Evolutionary conservation across 2,113 vertebrate species (phyloP), one percentile per base, ranked within the genome.

Genomic region (Dicentrarchus labrax): DNA sequence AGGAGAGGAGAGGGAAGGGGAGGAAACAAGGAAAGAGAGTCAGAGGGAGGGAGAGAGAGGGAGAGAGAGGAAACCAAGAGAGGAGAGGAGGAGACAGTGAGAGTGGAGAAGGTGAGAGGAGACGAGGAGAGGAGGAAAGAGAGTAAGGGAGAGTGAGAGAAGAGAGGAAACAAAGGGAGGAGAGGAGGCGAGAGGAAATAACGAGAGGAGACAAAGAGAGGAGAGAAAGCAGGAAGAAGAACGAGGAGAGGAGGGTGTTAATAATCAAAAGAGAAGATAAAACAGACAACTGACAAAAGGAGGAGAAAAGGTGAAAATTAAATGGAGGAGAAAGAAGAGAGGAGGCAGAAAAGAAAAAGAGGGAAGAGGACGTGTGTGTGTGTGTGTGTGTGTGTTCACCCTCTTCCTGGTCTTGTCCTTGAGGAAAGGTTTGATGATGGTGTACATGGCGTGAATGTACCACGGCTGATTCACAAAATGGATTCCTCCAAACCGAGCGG

Each of bases 331-430:
- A 8, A 30, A 53, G 41, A 60, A 30, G 36, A 66, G 5, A 45
- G 1, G 4, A 2, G 10, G 7, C 19, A 54, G 21, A n/a, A 54
- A n/a, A 8, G 0, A 53, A 36, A 36, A 19, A 61, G 2, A 17
- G 6, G 30, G 24, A 59, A 6, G 54, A 17, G 24, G 24, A 60
- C 8, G 24, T 4, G 8, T 59, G 13, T 30, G 43, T 13, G 2
- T 17, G 56, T 59, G 38, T 43, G 38, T 38, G 4, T 53, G 62
- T 30, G 21, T 60, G 0, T 82, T 94, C 95, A 99, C 98, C 97
- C 98, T 94, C 95, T 99, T 99, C 78, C 98, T 95, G 84, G 98
- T 99, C 95, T 99, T 99, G 96, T 99, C 98, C 87, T 99, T 99
- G 73, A 99, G 95, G 92, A 99, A 99, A 16, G 98, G 98, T 8